phyloP scores from a whole-genome alignment of 2,113 vertebrate genomes.

The Trinectes maculatus region DNA sequence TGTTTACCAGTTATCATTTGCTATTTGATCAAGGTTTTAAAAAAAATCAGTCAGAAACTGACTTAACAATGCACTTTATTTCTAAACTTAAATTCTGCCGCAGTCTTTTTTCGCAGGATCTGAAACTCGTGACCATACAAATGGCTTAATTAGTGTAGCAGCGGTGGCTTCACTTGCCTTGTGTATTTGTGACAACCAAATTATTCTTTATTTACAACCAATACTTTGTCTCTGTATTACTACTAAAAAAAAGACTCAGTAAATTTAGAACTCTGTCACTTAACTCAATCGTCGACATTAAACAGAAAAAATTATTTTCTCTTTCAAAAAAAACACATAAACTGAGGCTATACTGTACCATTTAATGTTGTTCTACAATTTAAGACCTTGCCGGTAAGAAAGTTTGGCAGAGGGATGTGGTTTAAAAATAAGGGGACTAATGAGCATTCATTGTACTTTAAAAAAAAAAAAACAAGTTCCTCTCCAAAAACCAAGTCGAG shows the following conservation, averaged over 20 bases:
- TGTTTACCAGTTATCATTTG: constrained; percentile 19
- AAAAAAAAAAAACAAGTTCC: constrained; percentile 4
- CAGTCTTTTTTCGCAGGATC: neutral
- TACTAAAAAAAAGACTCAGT: constrained; percentile 43
- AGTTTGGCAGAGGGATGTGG: neutral
- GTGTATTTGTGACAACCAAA: constrained; percentile 34
- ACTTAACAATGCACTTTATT: constrained; percentile 69
- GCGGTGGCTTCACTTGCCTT: constrained; percentile 20
- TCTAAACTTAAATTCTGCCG: constrained; percentile 45
- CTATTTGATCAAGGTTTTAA: constrained; percentile 3
- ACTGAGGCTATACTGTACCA: constrained; percentile 1
- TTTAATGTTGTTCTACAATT: constrained; percentile 5
- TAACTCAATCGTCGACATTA: neutral
- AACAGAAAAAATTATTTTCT: neutral
- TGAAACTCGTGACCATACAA: constrained; percentile 7
- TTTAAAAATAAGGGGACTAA: neutral
- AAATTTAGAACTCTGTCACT: constrained; percentile 21
- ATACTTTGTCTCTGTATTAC: constrained; percentile 25
- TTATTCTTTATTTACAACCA: constrained; percentile 4
- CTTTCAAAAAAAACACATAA: neutral
- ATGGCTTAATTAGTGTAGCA: constrained; percentile 15
- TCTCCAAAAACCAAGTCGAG: neutral
- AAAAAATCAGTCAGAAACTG: neutral
- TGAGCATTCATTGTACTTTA: constrained; percentile 3
- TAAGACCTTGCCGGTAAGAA: neutral